Percentiles rank a stretch among this genome's conserved stretches.
Conservation (phyloP, 2,888 invertebrate genomes). For the Drosophila mimetica region DNA sequence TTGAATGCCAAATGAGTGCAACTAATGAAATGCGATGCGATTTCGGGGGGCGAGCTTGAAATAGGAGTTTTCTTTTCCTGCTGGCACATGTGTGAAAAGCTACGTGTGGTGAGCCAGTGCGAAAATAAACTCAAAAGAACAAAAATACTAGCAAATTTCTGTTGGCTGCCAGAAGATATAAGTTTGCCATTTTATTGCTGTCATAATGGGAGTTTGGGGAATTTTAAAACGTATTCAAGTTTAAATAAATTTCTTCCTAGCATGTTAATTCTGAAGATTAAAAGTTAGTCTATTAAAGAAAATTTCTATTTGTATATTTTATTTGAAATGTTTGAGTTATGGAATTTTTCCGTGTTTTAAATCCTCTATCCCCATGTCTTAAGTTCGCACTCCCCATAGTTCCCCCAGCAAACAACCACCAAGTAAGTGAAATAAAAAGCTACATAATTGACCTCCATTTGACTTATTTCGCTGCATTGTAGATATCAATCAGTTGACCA, state of each 20-base stretch:
- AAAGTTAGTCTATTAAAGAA: too few relatives aligned
- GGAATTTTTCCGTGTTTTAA: too few relatives aligned
- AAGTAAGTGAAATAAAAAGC: constrained; percentile 11
- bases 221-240: too few relatives aligned
- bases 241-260: too few relatives aligned
- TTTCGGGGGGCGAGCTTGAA: constrained; percentile 33
- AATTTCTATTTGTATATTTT: too few relatives aligned
- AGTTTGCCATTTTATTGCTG: background rate
- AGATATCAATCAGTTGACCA: constrained; percentile 37
- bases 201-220: background rate
- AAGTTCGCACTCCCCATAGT: too few relatives aligned
- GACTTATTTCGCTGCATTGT: constrained; percentile 3
- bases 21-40: constrained; percentile 63
- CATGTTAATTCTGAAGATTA: too few relatives aligned
- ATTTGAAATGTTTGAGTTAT: too few relatives aligned
- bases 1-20: constrained; percentile 74
- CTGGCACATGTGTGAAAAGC: constrained; percentile 19
- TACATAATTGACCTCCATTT: constrained; percentile 11
- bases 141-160: constrained; percentile 2
- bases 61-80: constrained; percentile 2
- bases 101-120: constrained; percentile 14
- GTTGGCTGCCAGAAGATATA: constrained; percentile 3
- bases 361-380: too few relatives aligned
- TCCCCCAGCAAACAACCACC: too few relatives aligned
- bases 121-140: background rate